Conservation (phyloP, 37 sponge, comb jelly and placozoan species). For the Theonella swinhoei region DNA sequence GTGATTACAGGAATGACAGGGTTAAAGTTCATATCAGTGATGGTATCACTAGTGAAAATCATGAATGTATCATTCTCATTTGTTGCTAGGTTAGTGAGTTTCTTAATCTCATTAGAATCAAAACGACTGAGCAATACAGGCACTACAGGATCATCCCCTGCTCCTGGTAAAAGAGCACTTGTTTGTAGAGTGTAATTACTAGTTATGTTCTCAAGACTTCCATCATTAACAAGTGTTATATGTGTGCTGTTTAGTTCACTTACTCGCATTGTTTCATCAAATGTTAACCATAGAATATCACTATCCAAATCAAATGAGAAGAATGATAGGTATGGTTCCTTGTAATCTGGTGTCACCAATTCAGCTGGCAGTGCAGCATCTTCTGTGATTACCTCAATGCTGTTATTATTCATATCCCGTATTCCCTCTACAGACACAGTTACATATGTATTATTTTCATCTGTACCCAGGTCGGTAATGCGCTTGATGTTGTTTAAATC, state of each 20-base stretch:
- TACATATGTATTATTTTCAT: constrained; percentile 55
- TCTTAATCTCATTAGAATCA: constrained; percentile 83
- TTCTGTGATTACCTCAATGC: constrained; percentile 20
- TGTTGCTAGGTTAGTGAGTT: constrained; percentile 72
- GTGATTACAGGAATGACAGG: constrained; percentile 18
- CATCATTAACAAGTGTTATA: constrained; percentile 47
- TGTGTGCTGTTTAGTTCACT: constrained; percentile 38
- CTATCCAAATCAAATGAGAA: constrained; percentile 78
- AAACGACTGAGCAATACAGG: constrained; percentile 57
- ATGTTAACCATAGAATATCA: constrained; percentile 73
- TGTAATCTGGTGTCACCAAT: constrained; percentile 66
- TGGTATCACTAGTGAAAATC: constrained; percentile 32
- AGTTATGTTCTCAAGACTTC: background rate
- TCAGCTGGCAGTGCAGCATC: constrained; percentile 58
- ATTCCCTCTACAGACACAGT: constrained; percentile 33
- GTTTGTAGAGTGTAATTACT: constrained; percentile 42
- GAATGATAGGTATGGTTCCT: constrained; percentile 54
- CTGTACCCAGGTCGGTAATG: constrained; percentile 63
- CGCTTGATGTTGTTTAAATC: constrained; percentile 89
- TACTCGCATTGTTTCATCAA: constrained; percentile 72
- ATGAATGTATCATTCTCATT: constrained; percentile 70
- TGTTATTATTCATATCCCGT: constrained; percentile 82
- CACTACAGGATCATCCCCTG: constrained; percentile 73
- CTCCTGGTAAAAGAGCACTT: constrained; percentile 28
- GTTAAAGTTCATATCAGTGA: constrained; percentile 84